Percentiles rank a stretch among this genome's conserved stretches.
These are phyloP conservation scores for Macrostomum lignano DNA, from an alignment of 1,140 invertebrate species.

Conservation along the genomic window DNA sequence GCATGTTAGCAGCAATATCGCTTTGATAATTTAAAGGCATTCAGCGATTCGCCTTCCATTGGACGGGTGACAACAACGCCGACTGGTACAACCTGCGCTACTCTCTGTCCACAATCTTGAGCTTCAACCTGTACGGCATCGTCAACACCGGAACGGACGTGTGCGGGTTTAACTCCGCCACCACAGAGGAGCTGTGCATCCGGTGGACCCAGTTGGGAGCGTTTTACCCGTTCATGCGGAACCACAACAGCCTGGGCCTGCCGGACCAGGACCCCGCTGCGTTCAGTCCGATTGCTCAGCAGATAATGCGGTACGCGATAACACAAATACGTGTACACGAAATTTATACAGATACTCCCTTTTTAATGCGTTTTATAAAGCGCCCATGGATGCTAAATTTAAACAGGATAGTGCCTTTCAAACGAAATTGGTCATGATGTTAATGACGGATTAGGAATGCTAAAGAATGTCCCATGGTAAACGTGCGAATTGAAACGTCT, in stretches of 20 bases:
- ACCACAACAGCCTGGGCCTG: constrained; percentile 14
- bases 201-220: constrained; percentile 35
- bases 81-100: constrained; percentile 18
- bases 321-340: no score
- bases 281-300: constrained; percentile 8
- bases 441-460: no score
- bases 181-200: constrained; percentile 34
- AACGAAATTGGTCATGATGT: no score
- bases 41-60: constrained; percentile 54
- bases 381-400: no score
- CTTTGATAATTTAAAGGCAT: no score
- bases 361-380: no score
- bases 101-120: constrained; percentile 19
- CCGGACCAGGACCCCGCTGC: constrained; percentile 15
- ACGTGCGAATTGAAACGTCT: no score
- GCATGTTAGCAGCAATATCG: no score
- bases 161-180: constrained; percentile 52
- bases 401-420: no score
- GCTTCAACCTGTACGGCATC: constrained; percentile 30
- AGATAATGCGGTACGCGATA: no score
- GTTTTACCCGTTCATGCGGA: constrained; percentile 26
- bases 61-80: constrained; percentile 40
- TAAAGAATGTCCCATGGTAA: no score
- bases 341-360: no score
- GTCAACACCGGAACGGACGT: constrained; percentile 61